Evolutionary conservation across 2,888 invertebrate species (phyloP).

Genomic region (Drosophila eohydei): DNA sequence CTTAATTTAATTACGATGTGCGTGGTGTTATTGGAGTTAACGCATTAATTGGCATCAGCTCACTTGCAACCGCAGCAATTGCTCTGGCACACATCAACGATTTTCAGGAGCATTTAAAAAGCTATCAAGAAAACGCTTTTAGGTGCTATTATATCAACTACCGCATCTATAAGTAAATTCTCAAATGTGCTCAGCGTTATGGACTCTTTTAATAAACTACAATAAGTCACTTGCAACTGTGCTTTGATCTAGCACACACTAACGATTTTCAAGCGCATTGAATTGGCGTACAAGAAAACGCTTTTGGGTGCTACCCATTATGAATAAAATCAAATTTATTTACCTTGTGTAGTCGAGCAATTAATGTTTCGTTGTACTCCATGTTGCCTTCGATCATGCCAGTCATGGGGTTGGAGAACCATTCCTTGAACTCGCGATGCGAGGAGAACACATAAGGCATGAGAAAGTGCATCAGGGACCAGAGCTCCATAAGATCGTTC

Average conservation of each 20-base stretch:
- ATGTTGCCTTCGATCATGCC: conserved; percentile 97
- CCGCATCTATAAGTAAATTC: neutral
- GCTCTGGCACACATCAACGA: conserved; percentile 61
- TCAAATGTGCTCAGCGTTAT: conserved; percentile 48
- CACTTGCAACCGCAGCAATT: conserved; percentile 45
- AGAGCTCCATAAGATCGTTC: conserved; percentile 98
- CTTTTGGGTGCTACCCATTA: conserved; percentile 63
- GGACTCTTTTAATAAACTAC: conserved; percentile 17
- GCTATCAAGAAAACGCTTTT: conserved; percentile 65
- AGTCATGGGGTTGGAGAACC: conserved; percentile 99
- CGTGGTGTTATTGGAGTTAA: conserved; percentile 45
- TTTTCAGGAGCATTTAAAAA: conserved; percentile 61
- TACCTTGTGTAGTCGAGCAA: conserved; percentile 95
- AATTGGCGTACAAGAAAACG: conserved; percentile 64
- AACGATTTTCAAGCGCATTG: conserved; percentile 73
- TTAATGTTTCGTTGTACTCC: conserved; percentile 95
- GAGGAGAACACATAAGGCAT: conserved; percentile 99
- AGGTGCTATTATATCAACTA: conserved; percentile 41
- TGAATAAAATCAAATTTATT: conserved; percentile 64
- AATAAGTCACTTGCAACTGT: conserved; percentile 61
- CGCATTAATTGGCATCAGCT: conserved; percentile 20
- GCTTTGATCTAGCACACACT: conserved; percentile 65
- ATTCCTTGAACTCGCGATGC: conserved; percentile 98
- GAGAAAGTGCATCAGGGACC: conserved; percentile 99
- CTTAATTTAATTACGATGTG: conserved; percentile 23